These are phyloP conservation scores for Drosophila acutilabella DNA, from an alignment of 2,888 invertebrate species.

Conservation along the genomic window DNA sequence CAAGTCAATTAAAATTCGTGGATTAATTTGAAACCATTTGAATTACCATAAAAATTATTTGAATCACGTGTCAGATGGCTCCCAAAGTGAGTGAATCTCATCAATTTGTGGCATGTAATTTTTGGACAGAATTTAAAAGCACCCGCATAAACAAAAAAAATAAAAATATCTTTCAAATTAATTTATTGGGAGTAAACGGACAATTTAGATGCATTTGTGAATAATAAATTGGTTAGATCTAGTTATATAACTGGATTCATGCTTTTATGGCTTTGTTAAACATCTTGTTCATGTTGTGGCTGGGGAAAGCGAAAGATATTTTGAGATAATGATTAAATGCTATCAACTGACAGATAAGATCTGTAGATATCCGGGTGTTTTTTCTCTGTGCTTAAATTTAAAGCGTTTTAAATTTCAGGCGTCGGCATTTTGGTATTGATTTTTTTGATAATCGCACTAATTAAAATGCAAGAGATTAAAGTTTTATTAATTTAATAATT, in stretches of 20 bases:
- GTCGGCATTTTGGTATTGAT: slow-evolving; percentile 6
- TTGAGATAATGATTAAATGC: slow-evolving; percentile 22
- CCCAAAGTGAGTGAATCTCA: slow-evolving; percentile 18
- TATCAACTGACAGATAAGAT: slow-evolving; percentile 9
- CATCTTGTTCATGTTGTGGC: slow-evolving; percentile 14
- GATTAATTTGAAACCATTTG: slow-evolving; percentile 2
- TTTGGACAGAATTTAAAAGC: slow-evolving; percentile 17
- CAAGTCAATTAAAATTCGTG: neutral
- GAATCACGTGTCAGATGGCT: slow-evolving; percentile 31
- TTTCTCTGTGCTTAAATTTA: neutral
- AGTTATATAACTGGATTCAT: neutral
- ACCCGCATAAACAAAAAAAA: slow-evolving; percentile 28
- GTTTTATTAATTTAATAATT: slow-evolving; percentile 57
- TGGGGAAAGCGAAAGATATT: slow-evolving; percentile 18
- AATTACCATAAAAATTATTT: slow-evolving; percentile 5
- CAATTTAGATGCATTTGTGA: slow-evolving; percentile 35
- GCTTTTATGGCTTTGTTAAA: slow-evolving; percentile 10
- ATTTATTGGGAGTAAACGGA: slow-evolving; percentile 30
- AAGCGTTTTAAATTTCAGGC: slow-evolving; percentile 5
- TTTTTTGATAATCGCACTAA: slow-evolving; percentile 10
- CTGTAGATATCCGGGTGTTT: slow-evolving; percentile 12
- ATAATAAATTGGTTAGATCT: slow-evolving; percentile 8
- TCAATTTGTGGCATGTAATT: slow-evolving; percentile 11
- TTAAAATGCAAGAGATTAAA: slow-evolving; percentile 37
- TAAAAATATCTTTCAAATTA: neutral